Evolutionary conservation across 2,888 invertebrate genomes (phyloP).

Genomic region (Argynnis bischoffii): DNA sequence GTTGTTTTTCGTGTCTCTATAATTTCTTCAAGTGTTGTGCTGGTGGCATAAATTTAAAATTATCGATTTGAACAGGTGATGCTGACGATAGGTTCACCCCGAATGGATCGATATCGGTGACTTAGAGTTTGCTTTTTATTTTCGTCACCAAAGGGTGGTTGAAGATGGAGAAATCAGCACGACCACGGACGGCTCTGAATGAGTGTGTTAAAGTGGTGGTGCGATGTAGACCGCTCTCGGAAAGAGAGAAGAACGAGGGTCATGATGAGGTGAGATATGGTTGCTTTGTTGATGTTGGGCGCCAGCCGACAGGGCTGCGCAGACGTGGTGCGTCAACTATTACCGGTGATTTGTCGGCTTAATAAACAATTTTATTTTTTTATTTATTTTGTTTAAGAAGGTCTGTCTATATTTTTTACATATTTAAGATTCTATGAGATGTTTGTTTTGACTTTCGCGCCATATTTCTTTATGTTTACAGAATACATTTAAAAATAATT

Average conservation of each 20-base stretch:
- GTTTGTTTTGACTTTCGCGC: background rate
- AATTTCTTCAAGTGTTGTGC: slow-evolving; percentile 44
- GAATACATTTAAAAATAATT: no score
- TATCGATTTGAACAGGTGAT: slow-evolving; percentile 65
- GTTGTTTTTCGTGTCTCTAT: slow-evolving; percentile 50
- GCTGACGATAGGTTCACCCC: slow-evolving; percentile 63
- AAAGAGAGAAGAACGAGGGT: slow-evolving; percentile 90
- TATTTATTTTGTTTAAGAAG: background rate
- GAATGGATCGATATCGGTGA: slow-evolving; percentile 80
- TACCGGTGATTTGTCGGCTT: background rate
- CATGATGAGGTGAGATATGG: slow-evolving; percentile 81
- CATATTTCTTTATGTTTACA: no score
- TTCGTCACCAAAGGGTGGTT: slow-evolving; percentile 54
- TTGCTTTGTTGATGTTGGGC: slow-evolving; percentile 49
- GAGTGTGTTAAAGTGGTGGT: slow-evolving; percentile 98
- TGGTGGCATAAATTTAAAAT: slow-evolving; percentile 39
- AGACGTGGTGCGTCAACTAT: slow-evolving; percentile 38
- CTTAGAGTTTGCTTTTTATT: slow-evolving; percentile 62
- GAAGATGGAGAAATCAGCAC: slow-evolving; percentile 77
- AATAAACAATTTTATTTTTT: background rate
- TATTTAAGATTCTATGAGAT: background rate
- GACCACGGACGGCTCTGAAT: slow-evolving; percentile 82
- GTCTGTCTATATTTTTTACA: background rate
- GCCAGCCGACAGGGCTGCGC: slow-evolving; percentile 51
- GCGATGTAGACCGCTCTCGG: slow-evolving; percentile 96